Conservation (phyloP, 1,140 invertebrate genomes). For the Trichonephila inaurata region DNA sequence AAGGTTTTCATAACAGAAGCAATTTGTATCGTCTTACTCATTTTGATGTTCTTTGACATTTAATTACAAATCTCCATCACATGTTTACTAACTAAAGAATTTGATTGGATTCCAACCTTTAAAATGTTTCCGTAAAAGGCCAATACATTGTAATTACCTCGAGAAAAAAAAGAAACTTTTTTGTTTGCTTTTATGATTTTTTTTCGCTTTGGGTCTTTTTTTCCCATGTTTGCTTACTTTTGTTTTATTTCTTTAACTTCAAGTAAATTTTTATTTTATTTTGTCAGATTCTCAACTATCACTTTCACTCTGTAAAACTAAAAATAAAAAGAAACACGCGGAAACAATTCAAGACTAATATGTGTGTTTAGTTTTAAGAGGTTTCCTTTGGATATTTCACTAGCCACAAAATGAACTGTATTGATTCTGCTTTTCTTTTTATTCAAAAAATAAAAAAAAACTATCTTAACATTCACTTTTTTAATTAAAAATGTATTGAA, state of each 20-base stretch:
- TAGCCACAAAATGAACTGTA: not conserved
- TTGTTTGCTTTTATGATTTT: not conserved
- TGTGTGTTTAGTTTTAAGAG: not conserved
- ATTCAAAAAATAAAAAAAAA: not conserved
- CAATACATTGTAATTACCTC: not conserved
- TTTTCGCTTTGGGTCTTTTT: not conserved
- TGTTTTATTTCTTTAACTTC: not conserved
- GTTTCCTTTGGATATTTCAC: not conserved
- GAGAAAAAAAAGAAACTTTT: not conserved
- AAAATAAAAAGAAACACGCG: not conserved
- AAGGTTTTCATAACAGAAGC: slow-evolving; percentile 18
- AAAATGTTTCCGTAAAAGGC: not conserved
- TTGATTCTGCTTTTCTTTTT: not conserved
- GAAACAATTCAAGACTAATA: not conserved
- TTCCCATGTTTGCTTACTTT: not conserved
- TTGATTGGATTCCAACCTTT: not conserved
- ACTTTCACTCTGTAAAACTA: not conserved
- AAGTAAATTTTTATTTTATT: not conserved
- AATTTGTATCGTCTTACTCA: slow-evolving; percentile 1
- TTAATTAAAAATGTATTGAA: not conserved
- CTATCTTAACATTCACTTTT: not conserved
- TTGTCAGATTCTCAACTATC: not conserved
- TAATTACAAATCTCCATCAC: slow-evolving; percentile 18
- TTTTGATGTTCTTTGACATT: slow-evolving; percentile 30
- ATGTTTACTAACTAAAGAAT: slow-evolving; percentile 1